Evolutionary conservation across 2,113 vertebrate genomes (phyloP).

Genomic region (Solea senegalensis): DNA sequence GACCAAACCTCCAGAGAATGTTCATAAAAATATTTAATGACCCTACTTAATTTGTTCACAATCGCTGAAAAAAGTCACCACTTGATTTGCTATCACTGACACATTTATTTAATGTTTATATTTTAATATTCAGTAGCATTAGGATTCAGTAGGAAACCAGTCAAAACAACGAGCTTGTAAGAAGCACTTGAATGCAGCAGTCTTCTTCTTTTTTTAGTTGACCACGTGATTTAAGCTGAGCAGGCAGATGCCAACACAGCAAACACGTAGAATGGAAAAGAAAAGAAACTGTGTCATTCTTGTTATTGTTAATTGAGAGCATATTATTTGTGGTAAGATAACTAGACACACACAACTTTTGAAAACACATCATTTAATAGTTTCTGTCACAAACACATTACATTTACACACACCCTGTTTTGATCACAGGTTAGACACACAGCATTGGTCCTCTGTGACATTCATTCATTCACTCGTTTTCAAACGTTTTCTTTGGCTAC

Average conservation of each 20-base stretch:
- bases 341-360: neutral
- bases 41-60: too few relatives aligned
- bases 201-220: neutral
- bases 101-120: too few relatives aligned
- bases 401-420: conserved; percentile 22
- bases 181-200: conserved; percentile 43
- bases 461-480: neutral
- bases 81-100: too few relatives aligned
- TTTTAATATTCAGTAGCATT: too few relatives aligned
- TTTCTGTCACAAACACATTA: conserved; percentile 43
- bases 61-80: too few relatives aligned
- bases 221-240: conserved; percentile 42
- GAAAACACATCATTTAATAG: conserved; percentile 24
- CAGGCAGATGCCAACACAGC: conserved; percentile 79
- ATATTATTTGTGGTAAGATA: neutral
- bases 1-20: too few relatives aligned
- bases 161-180: neutral
- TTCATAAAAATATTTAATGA: too few relatives aligned
- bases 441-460: conserved; percentile 20
- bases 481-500: conserved; percentile 62
- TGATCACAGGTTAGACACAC: conserved; percentile 32
- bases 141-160: neutral
- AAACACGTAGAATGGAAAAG: conserved; percentile 20
- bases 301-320: too few relatives aligned
- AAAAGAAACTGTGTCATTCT: neutral